Base-by-base conservation (phyloP, 53 echinoderm and acorn worm genomes). In the Zoroaster sp. region DNA sequence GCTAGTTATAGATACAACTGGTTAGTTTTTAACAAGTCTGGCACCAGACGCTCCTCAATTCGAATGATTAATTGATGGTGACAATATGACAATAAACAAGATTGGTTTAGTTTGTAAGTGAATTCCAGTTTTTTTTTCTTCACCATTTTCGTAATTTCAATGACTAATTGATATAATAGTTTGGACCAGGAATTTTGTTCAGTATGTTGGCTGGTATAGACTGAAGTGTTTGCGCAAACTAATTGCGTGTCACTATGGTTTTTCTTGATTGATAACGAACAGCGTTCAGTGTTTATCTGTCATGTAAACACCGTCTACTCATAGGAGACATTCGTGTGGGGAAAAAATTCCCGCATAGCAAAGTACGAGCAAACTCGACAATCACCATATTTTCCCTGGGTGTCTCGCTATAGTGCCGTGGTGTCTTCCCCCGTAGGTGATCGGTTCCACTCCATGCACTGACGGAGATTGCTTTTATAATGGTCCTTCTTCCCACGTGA, bases 31-130 rank as follows among this genome's bases (percentile, higher is more conserved):
- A 46, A 46, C 76, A 76, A 46, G 32, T 76, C 76, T 33, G 76
- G 76, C 76, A 46, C 76, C 76, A 49, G 47, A 76, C 63, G 17
- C 49, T 12, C 49, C 32, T 49, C 32, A 41, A 49, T 14, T 76
- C 2, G 46, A 76, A 46, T 51, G 76, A 76, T 47, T 76, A 76
- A 76, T 76, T 76, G 76, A 76, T 41, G 33, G 15, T 69, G 70
- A 17, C 34, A 35, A 39, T 73, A 40, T 39, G 76, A 31, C 76
- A 76, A 41, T 47, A 49, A 76, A 33, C 34, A 49, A 47, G 51
- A 46, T 35, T 52, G 76, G 33, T 31, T 76, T 1, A 34, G 45
- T 46, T 45, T 49, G 51, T 21, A 46, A 18, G 10, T 28, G 9
- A 8, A 28, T 25, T 25, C 63, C 10, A 47, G 46, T 75, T 73